Percentiles rank a stretch among this genome's conserved stretches.
Evolutionary conservation across 2,888 invertebrate genomes (phyloP).

Genomic region (Aporophyla nigra): DNA sequence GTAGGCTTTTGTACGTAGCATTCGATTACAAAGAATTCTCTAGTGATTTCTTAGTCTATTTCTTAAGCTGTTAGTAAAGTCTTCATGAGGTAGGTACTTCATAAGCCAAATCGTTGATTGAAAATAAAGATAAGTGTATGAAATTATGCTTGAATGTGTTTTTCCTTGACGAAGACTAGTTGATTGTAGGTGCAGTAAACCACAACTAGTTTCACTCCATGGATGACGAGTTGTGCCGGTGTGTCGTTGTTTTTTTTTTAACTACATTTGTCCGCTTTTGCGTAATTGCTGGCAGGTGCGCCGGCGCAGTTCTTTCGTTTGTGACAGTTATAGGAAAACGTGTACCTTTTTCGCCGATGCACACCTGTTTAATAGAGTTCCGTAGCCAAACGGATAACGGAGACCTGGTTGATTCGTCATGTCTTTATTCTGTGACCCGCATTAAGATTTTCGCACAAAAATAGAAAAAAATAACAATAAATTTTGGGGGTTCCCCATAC

Average conservation of each 20-base stretch:
- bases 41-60: conserved; percentile 7
- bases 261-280: conserved; percentile 77
- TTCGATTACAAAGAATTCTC: conserved; percentile 2
- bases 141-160: conserved; percentile 12
- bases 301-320: conserved; percentile 66
- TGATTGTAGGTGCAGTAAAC: conserved; percentile 66
- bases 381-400: no score
- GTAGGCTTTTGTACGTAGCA: conserved; percentile 27
- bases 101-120: not conserved
- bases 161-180: conserved; percentile 14
- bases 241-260: conserved; percentile 72
- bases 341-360: conserved; percentile 48
- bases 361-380: conserved; percentile 33
- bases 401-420: no score
- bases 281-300: conserved; percentile 83
- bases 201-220: conserved; percentile 78
- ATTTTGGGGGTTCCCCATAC: no score
- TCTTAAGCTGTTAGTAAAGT: not conserved
- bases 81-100: not conserved
- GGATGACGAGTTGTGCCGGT: conserved; percentile 77
- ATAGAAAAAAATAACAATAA: no score
- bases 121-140: not conserved
- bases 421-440: no score
- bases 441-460: no score
- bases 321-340: conserved; percentile 74